Evolutionary conservation across 2,113 vertebrate species (phyloP), one percentile per base, ranked within the genome.

Genomic region (Nerophis lumbriciformis): DNA sequence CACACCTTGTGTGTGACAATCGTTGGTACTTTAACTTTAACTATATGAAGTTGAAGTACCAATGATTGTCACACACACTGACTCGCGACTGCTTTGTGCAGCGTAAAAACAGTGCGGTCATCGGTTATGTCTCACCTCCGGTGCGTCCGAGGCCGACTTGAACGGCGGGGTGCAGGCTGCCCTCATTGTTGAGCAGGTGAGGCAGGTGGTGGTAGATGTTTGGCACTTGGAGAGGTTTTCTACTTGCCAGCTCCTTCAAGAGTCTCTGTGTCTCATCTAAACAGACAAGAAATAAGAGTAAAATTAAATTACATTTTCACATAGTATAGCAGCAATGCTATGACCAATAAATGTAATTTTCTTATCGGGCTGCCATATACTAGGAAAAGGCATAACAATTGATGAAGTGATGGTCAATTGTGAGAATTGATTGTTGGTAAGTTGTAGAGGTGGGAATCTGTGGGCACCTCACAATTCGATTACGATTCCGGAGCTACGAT

Each of bases 181-280:
- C 92, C 87, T 99, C 94, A 90, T 97, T 94, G 90, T 96, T 92
- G 77, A 99, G 89, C 49, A 99, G 93, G 87, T 99, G 97, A 90
- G 97, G 97, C 92, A 99, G 89, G 88, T 98, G 97, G 88, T 98
- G 94, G 90, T 96, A 99, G 86, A 98, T 96, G 87, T 92, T 97
- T 92, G 97, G 97, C 90, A 99, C 94, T 89, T 97, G 94, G 77
- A 99, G 94, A 79, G 94, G 90, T 85, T 95, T 97, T 86, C 86
- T 93, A 65, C 90, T 94, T 65, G 93, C 90, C 66, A 99, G 87
- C 71, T 98, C 95, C 85, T 96, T 99, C 72, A 99, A 82, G 48
- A 99, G 88, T 82, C 97, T 98, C 88, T 97, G 89, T 0, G 96
- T 97, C 75, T 95, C 94, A 88, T 94, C 97, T 99, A 83, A 90